phyloP scores from a whole-genome alignment of 2,797 vertebrate genomes.

The Gymnodraco acuticeps region DNA sequence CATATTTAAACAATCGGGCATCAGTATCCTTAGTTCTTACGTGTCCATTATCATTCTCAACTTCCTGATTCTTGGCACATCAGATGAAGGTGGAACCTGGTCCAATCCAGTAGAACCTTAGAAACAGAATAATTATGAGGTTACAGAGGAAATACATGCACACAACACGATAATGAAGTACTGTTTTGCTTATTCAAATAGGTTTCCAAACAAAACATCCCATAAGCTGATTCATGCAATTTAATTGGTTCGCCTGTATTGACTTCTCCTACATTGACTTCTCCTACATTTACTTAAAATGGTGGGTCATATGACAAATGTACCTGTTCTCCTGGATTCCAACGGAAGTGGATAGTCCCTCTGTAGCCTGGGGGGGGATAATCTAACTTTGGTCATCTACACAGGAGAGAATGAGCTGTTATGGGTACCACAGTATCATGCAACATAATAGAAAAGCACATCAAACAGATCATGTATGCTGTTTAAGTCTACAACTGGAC shows the following conservation, averaged over 20 bases:
- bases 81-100: conserved; percentile 19
- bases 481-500: background rate
- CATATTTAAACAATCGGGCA: background rate
- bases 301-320: background rate
- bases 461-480: background rate
- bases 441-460: background rate
- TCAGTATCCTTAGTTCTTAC: conserved; percentile 44
- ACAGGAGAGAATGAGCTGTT: conserved; percentile 16
- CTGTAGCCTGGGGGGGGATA: conserved; percentile 59
- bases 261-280: background rate
- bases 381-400: conserved; percentile 54
- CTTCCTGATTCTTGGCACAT: conserved; percentile 21
- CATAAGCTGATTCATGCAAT: background rate
- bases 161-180: background rate
- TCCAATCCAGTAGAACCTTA: conserved; percentile 50
- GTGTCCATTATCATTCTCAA: conserved; percentile 43
- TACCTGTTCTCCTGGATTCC: conserved; percentile 48
- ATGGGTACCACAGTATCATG: background rate
- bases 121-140: background rate
- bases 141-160: background rate
- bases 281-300: background rate
- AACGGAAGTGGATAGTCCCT: conserved; percentile 39
- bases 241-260: background rate
- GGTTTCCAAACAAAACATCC: background rate
- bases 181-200: background rate